Base-by-base conservation (phyloP, 2,113 vertebrate genomes). In the Oplegnathus fasciatus region DNA sequence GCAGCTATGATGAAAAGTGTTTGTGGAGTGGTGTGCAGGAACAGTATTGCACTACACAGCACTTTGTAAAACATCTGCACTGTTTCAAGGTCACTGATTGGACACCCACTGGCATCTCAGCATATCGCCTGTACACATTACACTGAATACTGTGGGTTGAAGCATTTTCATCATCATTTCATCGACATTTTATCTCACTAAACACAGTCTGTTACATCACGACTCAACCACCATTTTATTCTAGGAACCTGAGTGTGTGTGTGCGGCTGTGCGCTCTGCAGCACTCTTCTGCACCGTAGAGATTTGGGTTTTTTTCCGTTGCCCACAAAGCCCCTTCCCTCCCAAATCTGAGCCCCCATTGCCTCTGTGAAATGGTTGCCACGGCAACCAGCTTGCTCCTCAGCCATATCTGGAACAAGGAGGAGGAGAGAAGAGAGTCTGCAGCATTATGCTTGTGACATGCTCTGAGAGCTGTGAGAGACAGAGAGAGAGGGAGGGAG, bases 381-480 rank as follows among this genome's bases (percentile, higher is more conserved):
- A 90, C 40, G 78, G 84, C 83, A 94, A 94, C 91, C 50, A 0
- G 14, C 70, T 72, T 28, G 37, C 88, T 90, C 84, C 72, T 71
- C 83, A 82, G 55, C 76, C 86, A 84, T 86, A 89, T 91, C 58
- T 94, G 79, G 90, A 89, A 70, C 71, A 55, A 85, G 88, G 75
- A 89, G 77, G 71, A 86, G 85, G 65, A 81, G 75, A 67, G 52
- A 9, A 42, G 48, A 60, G 34, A 42, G 8, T 75, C 78, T 68
- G 58, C 75, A 70, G 87, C 52, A 50, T 66, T 85, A 60, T 42
- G 76, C 64, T 22, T 37, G 66, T 64, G 89, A 84, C 83, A 78
- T 20, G 48, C 58, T 88, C 66, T 22, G 34, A 58, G 76, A 67
- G 37, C 74, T 62, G 64, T 28, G 22, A 24, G 46, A 34, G 24